phyloP scores from a whole-genome alignment of 2,113 vertebrate genomes.

The Muntiacus muntjak region DNA sequence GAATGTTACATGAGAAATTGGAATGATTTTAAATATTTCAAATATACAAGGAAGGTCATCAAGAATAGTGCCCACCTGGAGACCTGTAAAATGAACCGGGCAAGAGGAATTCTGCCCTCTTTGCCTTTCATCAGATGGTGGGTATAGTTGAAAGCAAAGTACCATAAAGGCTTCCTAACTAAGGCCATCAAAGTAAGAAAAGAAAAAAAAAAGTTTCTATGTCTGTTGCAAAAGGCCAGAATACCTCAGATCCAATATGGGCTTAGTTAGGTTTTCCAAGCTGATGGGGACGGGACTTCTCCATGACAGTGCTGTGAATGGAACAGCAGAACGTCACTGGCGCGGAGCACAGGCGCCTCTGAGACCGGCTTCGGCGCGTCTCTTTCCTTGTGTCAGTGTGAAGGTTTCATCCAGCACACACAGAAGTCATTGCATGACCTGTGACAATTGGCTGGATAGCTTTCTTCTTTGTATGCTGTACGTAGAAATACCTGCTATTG shows the following conservation, averaged over 20 bases:
- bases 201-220: neutral
- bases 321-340: neutral
- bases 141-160: neutral
- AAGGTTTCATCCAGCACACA: neutral
- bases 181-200: neutral
- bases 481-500: neutral
- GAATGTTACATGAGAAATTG: neutral
- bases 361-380: neutral
- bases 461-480: neutral
- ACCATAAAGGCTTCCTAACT: neutral
- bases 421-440: neutral
- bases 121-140: neutral
- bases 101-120: accelerated
- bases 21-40: neutral
- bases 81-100: neutral
- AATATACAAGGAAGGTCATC: neutral
- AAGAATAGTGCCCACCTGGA: neutral
- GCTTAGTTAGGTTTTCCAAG: neutral
- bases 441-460: neutral
- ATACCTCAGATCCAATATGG: neutral
- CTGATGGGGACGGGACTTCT: neutral
- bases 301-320: neutral
- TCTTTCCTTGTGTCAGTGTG: neutral
- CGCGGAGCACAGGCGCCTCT: accelerated
- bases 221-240: neutral